A percentile compares a stretch with the other conserved stretches of the same genome.
Evolutionary conservation across 2,113 vertebrate genomes (phyloP).

Genomic region (Cercocebus atys): DNA sequence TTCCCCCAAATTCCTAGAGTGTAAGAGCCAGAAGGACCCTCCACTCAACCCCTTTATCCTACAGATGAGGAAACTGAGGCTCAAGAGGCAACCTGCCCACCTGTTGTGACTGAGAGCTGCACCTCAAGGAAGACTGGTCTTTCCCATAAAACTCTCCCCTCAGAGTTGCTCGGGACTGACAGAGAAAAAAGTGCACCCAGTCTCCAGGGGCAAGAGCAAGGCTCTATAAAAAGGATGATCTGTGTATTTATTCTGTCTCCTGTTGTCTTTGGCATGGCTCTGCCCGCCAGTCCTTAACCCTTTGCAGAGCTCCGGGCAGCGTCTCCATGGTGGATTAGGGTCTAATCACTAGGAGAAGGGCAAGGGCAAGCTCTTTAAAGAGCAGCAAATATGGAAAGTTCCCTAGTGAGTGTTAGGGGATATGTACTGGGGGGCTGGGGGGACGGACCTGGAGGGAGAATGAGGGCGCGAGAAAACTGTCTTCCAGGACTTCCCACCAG

Average conservation of each 20-base stretch:
- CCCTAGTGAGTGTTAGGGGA: not conserved
- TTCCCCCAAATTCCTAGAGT: not conserved
- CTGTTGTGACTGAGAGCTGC: not conserved
- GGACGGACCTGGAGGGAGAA: not conserved
- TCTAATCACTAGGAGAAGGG: not conserved
- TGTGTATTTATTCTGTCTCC: constrained; percentile 39
- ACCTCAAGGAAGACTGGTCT: not conserved
- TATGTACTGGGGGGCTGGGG: not conserved
- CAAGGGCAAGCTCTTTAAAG: not conserved
- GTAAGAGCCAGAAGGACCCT: not conserved
- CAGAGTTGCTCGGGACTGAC: not conserved
- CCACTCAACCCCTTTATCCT: not conserved
- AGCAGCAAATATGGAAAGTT: not conserved
- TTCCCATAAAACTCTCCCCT: not conserved
- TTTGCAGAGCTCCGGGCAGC: not conserved
- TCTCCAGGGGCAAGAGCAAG: constrained; percentile 22
- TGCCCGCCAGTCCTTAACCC: constrained; percentile 51
- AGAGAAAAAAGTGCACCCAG: not conserved
- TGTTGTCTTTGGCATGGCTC: constrained; percentile 59
- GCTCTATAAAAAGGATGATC: constrained; percentile 55
- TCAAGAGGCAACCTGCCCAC: not conserved
- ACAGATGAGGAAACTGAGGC: not conserved
- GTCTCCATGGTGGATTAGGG: not conserved
- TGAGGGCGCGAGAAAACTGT: not conserved
- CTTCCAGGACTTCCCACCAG: not conserved